These are phyloP conservation scores for Notarius lentiginosus DNA, from an alignment of 2,113 vertebrate genomes.

Conservation along the genomic window DNA sequence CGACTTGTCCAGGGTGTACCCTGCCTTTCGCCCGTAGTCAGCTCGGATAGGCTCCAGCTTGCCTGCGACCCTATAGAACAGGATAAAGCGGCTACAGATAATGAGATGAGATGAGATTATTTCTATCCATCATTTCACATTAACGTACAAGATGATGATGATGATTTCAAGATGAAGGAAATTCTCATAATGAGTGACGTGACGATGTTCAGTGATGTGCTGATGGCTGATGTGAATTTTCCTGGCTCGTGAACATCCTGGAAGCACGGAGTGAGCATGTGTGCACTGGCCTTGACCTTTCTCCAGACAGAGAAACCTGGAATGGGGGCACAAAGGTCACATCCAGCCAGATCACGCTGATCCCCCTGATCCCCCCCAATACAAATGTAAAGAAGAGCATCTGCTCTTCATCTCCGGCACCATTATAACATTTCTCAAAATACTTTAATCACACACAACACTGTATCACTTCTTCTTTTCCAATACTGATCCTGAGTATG, in stretches of 20 bases:
- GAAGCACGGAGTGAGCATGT: constrained; percentile 41
- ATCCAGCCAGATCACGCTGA: constrained; percentile 64
- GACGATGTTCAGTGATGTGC: not conserved
- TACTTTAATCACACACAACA: not conserved
- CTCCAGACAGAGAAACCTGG: constrained; percentile 58
- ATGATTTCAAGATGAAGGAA: not conserved
- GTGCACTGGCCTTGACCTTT: constrained; percentile 55
- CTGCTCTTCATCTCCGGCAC: constrained; percentile 54
- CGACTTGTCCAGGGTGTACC: too few species aligned
- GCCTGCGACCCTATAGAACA: too few species aligned
- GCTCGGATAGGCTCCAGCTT: too few species aligned
- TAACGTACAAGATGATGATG: not conserved
- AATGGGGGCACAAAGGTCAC: constrained; percentile 61
- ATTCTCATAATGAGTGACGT: not conserved
- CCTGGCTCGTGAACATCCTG: not conserved
- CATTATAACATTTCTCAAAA: not conserved
- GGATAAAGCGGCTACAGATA: too few species aligned
- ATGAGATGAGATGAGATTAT: not conserved
- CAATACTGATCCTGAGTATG: not conserved
- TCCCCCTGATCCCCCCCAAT: constrained; percentile 25
- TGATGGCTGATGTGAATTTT: not conserved
- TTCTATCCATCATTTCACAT: not conserved
- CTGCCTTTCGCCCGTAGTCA: too few species aligned
- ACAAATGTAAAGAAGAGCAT: constrained; percentile 68
- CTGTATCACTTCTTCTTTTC: not conserved